Conservation (phyloP, 2,797 vertebrate genomes). For the Monodelphis domestica region DNA sequence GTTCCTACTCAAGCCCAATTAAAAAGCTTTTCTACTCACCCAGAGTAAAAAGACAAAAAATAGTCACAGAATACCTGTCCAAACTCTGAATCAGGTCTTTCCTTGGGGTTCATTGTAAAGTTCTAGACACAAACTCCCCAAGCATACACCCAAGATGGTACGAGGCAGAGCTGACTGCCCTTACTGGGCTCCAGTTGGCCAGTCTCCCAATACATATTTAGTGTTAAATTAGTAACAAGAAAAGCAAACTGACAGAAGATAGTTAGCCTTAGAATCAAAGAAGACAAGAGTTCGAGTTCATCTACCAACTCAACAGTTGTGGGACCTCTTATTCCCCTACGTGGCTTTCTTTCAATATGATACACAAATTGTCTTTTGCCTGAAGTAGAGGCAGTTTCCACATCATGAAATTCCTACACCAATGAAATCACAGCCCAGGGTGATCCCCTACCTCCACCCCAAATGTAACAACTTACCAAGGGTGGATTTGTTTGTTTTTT, state of each 20-base stretch:
- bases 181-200: not conserved
- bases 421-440: not conserved
- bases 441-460: not conserved
- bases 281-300: not conserved
- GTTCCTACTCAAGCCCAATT: not conserved
- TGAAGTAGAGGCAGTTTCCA: not conserved
- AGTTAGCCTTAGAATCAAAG: not conserved
- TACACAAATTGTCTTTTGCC: not conserved
- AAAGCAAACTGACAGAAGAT: not conserved
- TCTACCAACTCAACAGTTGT: not conserved
- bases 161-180: not conserved
- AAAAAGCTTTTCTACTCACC: not conserved
- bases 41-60: not conserved
- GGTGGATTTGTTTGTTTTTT: not conserved
- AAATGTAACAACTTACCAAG: not conserved
- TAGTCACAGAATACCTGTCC: not conserved
- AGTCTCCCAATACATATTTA: not conserved
- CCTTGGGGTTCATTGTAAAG: not conserved
- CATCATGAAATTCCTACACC: not conserved
- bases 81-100: not conserved
- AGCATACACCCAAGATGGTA: not conserved
- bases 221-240: not conserved
- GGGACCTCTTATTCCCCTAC: not conserved
- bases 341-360: not conserved
- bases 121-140: not conserved